A percentile compares a stretch with the other conserved stretches of the same genome.
Evolutionary conservation across 2,113 vertebrate genomes (phyloP).

Genomic region (Odocoileus hemionus): DNA sequence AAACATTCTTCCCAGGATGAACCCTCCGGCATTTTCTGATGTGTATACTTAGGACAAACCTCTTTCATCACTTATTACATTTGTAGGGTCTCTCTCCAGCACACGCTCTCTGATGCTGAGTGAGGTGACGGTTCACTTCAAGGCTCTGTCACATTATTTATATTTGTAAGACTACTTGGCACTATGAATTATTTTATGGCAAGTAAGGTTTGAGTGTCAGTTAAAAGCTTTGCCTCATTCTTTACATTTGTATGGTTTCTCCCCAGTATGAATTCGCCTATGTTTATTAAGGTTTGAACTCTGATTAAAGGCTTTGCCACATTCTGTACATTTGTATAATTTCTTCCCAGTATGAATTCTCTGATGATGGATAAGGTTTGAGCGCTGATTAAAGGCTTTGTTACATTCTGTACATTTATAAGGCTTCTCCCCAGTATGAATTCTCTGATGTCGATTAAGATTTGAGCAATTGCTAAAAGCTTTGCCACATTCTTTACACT

Average conservation of each 20-base stretch:
- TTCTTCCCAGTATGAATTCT: no score
- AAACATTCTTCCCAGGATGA: neutral
- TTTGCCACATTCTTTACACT: neutral
- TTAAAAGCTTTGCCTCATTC: neutral
- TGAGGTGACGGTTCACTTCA: neutral
- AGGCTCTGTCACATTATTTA: neutral
- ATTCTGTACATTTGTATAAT: neutral
- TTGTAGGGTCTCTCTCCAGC: neutral
- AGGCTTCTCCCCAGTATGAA: no score
- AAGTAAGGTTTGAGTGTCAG: neutral
- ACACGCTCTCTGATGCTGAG: neutral
- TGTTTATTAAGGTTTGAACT: neutral
- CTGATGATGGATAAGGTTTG: no score
- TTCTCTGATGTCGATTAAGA: no score
- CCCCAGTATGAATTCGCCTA: neutral
- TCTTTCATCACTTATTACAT: neutral
- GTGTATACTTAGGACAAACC: neutral
- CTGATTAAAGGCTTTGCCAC: neutral
- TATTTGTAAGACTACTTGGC: neutral
- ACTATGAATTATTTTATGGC: neutral
- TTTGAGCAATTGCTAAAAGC: neutral
- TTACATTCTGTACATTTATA: no score
- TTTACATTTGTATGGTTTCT: neutral
- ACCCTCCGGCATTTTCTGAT: neutral
- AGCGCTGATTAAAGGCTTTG: no score